phyloP scores from a whole-genome alignment of 2,113 vertebrate genomes.

The Ictidomys tridecemlineatus region DNA sequence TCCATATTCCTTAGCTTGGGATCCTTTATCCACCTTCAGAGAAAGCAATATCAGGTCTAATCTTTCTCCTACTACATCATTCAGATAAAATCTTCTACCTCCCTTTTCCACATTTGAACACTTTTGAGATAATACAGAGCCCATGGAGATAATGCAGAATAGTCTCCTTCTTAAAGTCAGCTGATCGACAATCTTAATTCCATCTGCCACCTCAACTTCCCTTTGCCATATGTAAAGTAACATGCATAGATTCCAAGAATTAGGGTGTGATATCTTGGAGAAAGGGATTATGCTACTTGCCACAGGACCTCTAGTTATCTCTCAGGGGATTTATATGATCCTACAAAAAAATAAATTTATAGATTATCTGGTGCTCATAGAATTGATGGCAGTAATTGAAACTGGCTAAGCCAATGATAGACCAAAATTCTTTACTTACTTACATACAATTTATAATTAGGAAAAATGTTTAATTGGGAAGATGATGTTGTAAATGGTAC shows the following conservation, averaged over 20 bases:
- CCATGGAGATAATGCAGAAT: neutral
- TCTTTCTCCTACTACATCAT: neutral
- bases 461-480: neutral
- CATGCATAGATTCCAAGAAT: neutral
- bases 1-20: neutral
- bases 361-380: neutral
- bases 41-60: neutral
- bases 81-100: neutral
- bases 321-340: neutral
- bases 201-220: neutral
- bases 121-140: neutral
- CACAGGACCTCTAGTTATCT: neutral
- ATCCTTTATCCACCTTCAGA: neutral
- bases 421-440: neutral
- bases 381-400: neutral
- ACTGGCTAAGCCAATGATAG: neutral
- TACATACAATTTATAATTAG: neutral
- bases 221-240: neutral
- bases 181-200: neutral
- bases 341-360: neutral
- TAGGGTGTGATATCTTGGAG: neutral
- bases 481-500: neutral
- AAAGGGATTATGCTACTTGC: neutral
- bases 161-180: neutral
- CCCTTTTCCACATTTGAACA: neutral